Base-by-base conservation (phyloP, 2,888 invertebrate genomes). In the Gasteruption jaculator region DNA sequence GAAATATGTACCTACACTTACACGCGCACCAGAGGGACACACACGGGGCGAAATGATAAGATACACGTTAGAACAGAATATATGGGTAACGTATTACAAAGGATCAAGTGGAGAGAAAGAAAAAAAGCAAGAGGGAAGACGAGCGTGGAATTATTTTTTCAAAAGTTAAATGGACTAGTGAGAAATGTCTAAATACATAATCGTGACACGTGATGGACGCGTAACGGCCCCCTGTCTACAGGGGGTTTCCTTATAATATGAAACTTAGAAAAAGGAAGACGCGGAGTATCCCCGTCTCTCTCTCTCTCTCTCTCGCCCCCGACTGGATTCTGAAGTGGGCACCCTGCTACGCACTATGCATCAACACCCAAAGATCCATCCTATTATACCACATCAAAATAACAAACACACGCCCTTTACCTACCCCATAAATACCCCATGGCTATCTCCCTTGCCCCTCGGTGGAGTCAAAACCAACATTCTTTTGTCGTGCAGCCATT, bases 381-480 rank as follows among this genome's bases (percentile, higher is more conserved):
- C 61, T 62, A 66, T 68, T 69, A 65, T 67, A 63, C 56, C 63
- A 64, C 65, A 66, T 68, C 65, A 62, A 66, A 66, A 68, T 65
- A 68, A 68, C 66, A 68, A 65, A 67, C 68, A n/a, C n/a, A 65
- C 60, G 59, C 60, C 61, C 61, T 56, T 58, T 52, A 57, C 54
- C 57, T 58, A n/a, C n/a, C n/a, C n/a, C n/a, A n/a, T n/a, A n/a
- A n/a, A n/a, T n/a, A n/a, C n/a, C n/a, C n/a, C n/a, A n/a, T n/a
- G n/a, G n/a, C n/a, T n/a, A n/a, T n/a, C n/a, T n/a, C n/a, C n/a
- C n/a, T n/a, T n/a, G n/a, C n/a, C n/a, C n/a, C n/a, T n/a, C n/a
- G n/a, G n/a, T n/a, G n/a, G n/a, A n/a, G n/a, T n/a, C n/a, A 65
- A 65, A 65, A 67, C 63, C 60, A 66, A 67, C 65, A 65, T 67